Conservation (phyloP, 2,113 vertebrate genomes). For the Mobula hypostoma region DNA sequence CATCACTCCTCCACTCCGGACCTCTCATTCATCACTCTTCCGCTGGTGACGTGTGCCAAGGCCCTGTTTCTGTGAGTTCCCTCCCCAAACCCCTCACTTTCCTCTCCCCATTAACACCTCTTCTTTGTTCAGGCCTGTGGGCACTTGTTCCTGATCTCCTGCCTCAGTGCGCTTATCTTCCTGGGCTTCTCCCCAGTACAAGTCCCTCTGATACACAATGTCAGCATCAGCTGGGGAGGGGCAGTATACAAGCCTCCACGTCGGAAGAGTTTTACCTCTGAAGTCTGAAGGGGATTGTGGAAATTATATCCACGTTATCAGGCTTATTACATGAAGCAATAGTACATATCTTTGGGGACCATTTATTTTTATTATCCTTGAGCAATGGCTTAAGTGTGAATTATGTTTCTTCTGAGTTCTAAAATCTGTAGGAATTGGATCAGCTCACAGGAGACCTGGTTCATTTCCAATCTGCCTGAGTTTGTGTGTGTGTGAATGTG, state of each 20-base stretch:
- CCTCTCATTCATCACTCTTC: not conserved
- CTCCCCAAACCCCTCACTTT: not conserved
- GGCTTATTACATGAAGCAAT: not conserved
- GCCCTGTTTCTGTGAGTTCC: not conserved
- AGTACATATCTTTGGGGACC: not conserved
- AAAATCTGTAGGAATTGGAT: not conserved
- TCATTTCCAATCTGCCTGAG: not conserved
- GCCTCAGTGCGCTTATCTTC: no score
- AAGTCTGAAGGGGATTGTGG: not conserved
- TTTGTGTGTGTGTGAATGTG: no score
- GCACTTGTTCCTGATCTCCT: no score
- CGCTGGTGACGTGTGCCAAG: not conserved
- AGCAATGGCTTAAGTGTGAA: not conserved
- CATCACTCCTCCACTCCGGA: not conserved
- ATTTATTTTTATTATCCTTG: not conserved
- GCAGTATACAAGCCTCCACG: not conserved
- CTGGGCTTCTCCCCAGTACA: no score
- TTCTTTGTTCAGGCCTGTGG: no score
- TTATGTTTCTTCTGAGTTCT: not conserved
- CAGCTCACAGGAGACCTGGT: not conserved
- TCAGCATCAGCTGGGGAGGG: not conserved
- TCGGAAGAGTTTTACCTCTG: not conserved
- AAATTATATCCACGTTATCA: not conserved
- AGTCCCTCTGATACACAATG: no score
- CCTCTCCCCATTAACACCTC: not conserved